Evolutionary conservation across 2,888 invertebrate genomes (phyloP).

Genomic region (Tridacna crocea): DNA sequence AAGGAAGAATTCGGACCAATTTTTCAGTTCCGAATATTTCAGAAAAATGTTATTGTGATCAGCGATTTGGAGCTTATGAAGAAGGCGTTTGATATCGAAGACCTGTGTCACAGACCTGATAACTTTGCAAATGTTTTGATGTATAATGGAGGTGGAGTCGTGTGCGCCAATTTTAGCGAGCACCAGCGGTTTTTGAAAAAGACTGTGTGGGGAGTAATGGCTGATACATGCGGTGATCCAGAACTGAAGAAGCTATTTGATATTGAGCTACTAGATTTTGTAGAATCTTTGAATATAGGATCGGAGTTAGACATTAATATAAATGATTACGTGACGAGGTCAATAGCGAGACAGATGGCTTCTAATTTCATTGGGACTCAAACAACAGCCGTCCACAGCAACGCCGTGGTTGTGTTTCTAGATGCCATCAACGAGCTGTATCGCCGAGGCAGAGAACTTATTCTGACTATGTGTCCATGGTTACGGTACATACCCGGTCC

Average conservation of each 20-base stretch:
- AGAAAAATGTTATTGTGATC: slow-evolving; percentile 6
- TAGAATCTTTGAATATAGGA: neutral
- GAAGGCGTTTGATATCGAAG: slow-evolving; percentile 11
- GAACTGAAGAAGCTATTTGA: neutral
- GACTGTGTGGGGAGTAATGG: neutral
- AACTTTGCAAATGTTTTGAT: neutral
- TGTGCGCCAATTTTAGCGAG: slow-evolving; percentile 7
- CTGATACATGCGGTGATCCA: neutral
- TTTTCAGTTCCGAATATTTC: slow-evolving; percentile 1
- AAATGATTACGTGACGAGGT: neutral
- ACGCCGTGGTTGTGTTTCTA: neutral
- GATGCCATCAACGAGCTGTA: slow-evolving; percentile 22
- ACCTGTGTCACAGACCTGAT: slow-evolving; percentile 10
- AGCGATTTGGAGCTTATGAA: slow-evolving; percentile 4
- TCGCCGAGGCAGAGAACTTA: slow-evolving; percentile 1
- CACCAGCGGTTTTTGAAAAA: neutral
- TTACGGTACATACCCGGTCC: slow-evolving; percentile 4
- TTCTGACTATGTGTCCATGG: slow-evolving; percentile 14
- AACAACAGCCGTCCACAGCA: neutral
- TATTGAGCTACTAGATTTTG: neutral
- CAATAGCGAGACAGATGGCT: neutral
- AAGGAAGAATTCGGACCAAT: slow-evolving; percentile 15
- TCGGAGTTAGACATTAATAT: neutral
- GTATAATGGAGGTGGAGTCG: neutral
- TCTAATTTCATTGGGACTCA: neutral